Base-by-base conservation (phyloP, 2,797 vertebrate genomes). In the Acropternis orthonyx region DNA sequence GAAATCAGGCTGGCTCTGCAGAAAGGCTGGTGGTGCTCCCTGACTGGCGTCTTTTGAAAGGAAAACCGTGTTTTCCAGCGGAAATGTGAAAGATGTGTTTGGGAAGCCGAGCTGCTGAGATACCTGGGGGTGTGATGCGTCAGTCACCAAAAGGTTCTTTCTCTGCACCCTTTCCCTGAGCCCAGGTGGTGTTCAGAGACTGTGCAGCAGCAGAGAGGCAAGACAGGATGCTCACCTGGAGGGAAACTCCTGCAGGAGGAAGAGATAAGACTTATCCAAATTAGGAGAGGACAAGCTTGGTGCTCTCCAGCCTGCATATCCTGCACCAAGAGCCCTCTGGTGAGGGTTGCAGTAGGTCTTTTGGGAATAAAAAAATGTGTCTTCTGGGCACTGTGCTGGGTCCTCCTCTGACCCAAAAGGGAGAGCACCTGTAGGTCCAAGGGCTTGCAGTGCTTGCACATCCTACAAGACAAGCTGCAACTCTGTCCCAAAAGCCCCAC, bases 401-500 rank as follows among this genome's bases (percentile, higher is more conserved):
- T 41, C 41, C 41, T 46, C 23, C 41, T 54, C 74, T 49, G 16
- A 32, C 34, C 69, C 39, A 8, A 66, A 43, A 28, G 10, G 22
- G 32, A 37, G n/a, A 51, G 52, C 32, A 63, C 36, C 56, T 77
- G 44, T 56, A 77, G 68, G 55, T 49, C 23, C 58, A 34, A 26
- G 32, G 62, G 15, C 48, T 73, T 49, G 26, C 73, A 18, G n/a
- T 17, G 24, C 54, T 39, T 54, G 65, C 28, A 32, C 28, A 28
- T 75, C 62, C 37, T 54, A 3, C 21, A 58, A 69, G 44, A 37
- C 61, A 21, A 74, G 32, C 16, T 85, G 63, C 51, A 76, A 10
- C 0, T 0, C 4, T 52, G 28, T 32, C 36, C 37, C 59, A 36
- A 41, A 66, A 68, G 13, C 32, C 54, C 30, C 0, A 2, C 24